Base-by-base conservation (phyloP, 2,888 invertebrate genomes). In the Apamea sordens region DNA sequence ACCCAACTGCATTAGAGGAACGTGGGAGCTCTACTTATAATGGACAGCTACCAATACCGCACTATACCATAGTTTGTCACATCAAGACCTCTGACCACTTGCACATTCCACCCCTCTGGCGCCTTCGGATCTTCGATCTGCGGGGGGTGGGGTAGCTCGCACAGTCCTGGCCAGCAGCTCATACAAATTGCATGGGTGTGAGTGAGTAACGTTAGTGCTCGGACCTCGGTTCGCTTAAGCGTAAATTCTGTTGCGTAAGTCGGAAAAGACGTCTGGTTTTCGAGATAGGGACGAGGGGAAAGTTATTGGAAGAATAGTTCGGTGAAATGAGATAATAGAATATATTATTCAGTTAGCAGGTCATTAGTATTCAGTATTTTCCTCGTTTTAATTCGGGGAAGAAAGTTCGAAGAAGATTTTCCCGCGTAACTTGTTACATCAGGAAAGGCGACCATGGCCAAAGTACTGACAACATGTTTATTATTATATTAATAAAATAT, bases 231-330 rank as follows among this genome's bases (percentile, higher is more conserved):
- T 94, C 96, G 95, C 94, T 95, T 95, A 92, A 96, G 96, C 96
- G 96, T 96, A 95, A 96, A 96, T 96, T 96, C 94, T 94, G 96
- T 96, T 96, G 96, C 96, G 96, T 96, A 96, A 96, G 96, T 95
- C 94, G 93, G 94, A 94, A 95, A 95, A 95, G 95, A 95, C 95
- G 95, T 94, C 95, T 95, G 95, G 92, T 94, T 93, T 92, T 92
- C 90, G 93, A 95, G 95, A 95, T 95, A 94, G 88, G 92, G 93
- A 93, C 91, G 92, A 92, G 89, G 86, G 88, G 90, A 92, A 92
- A 91, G 90, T 93, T 95, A 94, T 95, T 94, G 94, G 92, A 91
- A 91, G 90, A 90, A 92, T 91, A 91, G 91, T 90, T 89, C 89
- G 91, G 90, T 88, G 86, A 89, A 91, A 93, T 91, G 87, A 91